Evolutionary conservation across 1,140 invertebrate species (phyloP).

Genomic region (Brachionus rotundiformis): DNA sequence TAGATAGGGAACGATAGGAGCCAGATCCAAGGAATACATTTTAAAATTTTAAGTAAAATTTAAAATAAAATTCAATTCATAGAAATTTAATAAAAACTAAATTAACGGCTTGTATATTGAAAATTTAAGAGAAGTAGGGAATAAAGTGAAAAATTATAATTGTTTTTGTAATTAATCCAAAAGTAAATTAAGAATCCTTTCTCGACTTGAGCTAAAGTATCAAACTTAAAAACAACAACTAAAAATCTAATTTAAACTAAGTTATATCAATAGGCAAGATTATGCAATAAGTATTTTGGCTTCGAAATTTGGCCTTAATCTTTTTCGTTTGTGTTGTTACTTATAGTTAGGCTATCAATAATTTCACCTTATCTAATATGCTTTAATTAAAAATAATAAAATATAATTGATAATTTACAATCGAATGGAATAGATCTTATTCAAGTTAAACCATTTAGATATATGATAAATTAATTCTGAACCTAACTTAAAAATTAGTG

Average conservation of each 20-base stretch:
- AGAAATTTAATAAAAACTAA: too few relatives aligned
- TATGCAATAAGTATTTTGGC: constrained; percentile 28
- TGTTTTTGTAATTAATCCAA: constrained; percentile 5
- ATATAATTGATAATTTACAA: constrained; percentile 1
- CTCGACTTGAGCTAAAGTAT: background rate
- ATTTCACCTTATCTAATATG: constrained; percentile 39
- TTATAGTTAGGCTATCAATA: constrained; percentile 32
- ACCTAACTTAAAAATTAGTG: background rate
- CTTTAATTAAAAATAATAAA: constrained; percentile 31
- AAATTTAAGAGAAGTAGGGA: background rate
- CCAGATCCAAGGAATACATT: too few relatives aligned
- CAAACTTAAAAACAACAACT: background rate
- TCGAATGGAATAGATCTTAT: background rate
- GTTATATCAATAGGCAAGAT: constrained; percentile 33
- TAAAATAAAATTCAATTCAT: too few relatives aligned
- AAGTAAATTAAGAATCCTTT: constrained; percentile 28
- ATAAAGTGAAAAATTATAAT: constrained; percentile 6
- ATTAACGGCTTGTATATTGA: too few relatives aligned
- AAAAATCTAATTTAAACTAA: constrained; percentile 47
- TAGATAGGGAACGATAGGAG: too few relatives aligned
- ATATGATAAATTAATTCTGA: constrained; percentile 9
- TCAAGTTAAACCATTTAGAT: constrained; percentile 5
- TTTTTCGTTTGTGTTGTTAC: constrained; percentile 16
- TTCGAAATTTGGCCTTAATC: background rate
- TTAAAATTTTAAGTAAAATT: too few relatives aligned